Evolutionary conservation across 2,888 invertebrate genomes (phyloP).

Genomic region (Odontomyia ornata): DNA sequence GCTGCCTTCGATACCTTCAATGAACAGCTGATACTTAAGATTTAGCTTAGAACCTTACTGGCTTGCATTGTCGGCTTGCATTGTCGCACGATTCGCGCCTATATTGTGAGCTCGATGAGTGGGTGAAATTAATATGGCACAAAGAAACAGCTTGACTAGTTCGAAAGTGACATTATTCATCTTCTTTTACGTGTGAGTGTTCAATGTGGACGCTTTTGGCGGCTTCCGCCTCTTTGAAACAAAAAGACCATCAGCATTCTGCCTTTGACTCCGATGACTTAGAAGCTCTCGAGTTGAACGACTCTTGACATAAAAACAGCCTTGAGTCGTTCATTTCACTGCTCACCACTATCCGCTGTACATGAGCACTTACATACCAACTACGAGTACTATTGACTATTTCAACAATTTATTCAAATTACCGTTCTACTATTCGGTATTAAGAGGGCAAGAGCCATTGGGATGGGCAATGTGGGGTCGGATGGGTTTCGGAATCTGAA

Average conservation of each 20-base stretch:
- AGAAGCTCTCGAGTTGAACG: not conserved
- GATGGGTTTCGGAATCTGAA: too few relatives aligned
- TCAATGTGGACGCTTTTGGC: not conserved
- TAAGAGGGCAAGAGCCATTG: too few relatives aligned
- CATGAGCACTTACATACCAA: too few relatives aligned
- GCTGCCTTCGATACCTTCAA: not conserved
- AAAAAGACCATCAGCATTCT: not conserved
- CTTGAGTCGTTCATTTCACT: conserved; percentile 18
- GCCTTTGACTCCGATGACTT: conserved; percentile 14
- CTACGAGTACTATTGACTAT: not conserved
- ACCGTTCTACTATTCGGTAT: not conserved
- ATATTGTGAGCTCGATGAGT: not conserved
- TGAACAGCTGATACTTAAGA: not conserved
- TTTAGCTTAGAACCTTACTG: not conserved
- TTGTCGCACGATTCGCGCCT: not conserved
- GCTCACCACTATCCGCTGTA: not conserved
- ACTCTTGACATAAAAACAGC: conserved; percentile 32
- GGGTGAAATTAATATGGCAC: not conserved
- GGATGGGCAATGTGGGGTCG: too few relatives aligned
- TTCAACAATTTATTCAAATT: conserved; percentile 32
- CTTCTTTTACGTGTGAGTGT: not conserved
- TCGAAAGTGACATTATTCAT: conserved; percentile 17
- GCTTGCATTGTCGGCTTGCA: not conserved
- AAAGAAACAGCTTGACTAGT: conserved; percentile 5
- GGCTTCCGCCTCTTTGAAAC: not conserved